Conservation (phyloP, 2,113 vertebrate species). For the Tragulus kanchil region DNA sequence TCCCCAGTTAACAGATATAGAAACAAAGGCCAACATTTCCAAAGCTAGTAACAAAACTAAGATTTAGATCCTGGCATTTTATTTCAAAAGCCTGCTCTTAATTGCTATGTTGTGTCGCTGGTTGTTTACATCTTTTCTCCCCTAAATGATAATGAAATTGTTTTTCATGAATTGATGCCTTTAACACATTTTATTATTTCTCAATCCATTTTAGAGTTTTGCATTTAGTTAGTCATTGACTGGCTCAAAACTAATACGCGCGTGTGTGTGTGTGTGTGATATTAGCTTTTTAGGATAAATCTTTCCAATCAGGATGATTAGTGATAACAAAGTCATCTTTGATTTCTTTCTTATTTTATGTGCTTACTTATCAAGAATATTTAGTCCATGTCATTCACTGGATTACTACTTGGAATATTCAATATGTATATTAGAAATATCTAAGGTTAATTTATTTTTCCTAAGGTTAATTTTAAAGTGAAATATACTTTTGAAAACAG, state of each 20-base stretch:
- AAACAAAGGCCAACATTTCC: not conserved
- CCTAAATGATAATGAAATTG: not conserved
- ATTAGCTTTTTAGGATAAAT: not conserved
- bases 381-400: not conserved
- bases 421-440: not conserved
- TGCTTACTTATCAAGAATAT: not conserved
- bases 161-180: not conserved
- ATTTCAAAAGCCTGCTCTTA: conserved; percentile 20
- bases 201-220: not conserved
- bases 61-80: not conserved
- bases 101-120: not conserved
- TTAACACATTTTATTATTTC: not conserved
- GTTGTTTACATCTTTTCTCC: conserved; percentile 23
- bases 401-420: not conserved
- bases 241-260: not conserved
- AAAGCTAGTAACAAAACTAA: not conserved
- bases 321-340: not conserved
- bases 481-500: not conserved
- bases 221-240: not conserved
- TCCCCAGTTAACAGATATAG: not conserved
- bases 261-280: not conserved
- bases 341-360: not conserved
- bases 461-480: not conserved
- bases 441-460: no score
- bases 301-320: not conserved